phyloP scores from a whole-genome alignment of 2,113 vertebrate genomes.

The Triplophysa dalaica region DNA sequence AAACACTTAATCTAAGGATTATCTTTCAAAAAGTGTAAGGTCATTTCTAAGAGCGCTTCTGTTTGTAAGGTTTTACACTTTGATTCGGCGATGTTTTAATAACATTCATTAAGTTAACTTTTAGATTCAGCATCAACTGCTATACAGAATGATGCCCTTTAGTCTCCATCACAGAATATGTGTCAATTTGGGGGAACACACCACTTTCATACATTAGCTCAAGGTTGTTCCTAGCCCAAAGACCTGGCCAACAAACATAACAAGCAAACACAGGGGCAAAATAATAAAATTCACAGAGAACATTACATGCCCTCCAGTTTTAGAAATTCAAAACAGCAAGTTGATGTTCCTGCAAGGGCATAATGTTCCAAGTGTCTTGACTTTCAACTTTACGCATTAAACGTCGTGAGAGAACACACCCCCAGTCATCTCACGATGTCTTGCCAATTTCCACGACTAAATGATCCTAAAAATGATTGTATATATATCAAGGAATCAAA shows the following conservation, averaged over 20 bases:
- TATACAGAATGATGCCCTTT: too few relatives aligned
- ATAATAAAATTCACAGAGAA: not conserved
- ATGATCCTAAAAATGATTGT: not conserved
- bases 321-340: not conserved
- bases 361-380: slow-evolving; percentile 23
- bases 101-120: not conserved
- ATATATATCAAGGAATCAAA: not conserved
- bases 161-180: not conserved
- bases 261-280: slow-evolving; percentile 3
- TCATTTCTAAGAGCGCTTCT: not conserved
- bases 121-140: too few relatives aligned
- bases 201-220: not conserved
- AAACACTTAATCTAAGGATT: not conserved
- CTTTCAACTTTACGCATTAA: not conserved
- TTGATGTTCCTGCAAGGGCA: slow-evolving; percentile 22
- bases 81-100: not conserved
- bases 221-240: slow-evolving; percentile 7
- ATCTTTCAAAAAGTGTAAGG: not conserved
- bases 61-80: not conserved
- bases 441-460: not conserved
- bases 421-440: not conserved
- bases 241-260: not conserved
- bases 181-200: not conserved
- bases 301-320: not conserved
- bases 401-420: not conserved